phyloP scores from a whole-genome alignment of 2,113 vertebrate species.

The Caretta caretta region DNA sequence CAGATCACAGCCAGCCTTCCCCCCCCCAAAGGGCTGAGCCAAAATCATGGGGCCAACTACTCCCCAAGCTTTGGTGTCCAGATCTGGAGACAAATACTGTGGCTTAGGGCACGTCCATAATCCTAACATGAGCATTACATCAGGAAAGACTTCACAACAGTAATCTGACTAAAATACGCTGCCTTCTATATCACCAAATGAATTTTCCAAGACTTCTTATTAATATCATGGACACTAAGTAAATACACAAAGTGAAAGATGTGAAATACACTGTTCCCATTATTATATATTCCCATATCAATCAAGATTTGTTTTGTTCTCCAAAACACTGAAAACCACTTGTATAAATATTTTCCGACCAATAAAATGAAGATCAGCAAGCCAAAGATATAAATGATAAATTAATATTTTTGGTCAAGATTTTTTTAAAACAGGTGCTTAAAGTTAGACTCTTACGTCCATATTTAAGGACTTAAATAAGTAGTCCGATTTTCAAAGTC shows the following conservation, averaged over 20 bases:
- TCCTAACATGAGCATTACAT: not conserved
- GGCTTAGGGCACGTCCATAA: not conserved
- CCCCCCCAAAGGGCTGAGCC: not conserved
- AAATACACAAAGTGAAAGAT: slow-evolving; percentile 22
- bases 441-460: not conserved
- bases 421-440: not conserved
- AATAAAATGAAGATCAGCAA: slow-evolving; percentile 41
- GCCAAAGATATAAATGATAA: slow-evolving; percentile 8
- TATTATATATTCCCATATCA: slow-evolving; percentile 38
- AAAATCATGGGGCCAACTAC: not conserved
- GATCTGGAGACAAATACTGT: not conserved
- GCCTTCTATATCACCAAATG: not conserved
- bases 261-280: not conserved
- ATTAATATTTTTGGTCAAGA: not conserved
- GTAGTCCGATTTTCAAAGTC: slow-evolving; percentile 22
- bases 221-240: not conserved
- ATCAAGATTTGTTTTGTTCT: slow-evolving; percentile 22
- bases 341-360: slow-evolving; percentile 29
- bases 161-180: not conserved
- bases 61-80: not conserved
- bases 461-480: slow-evolving; percentile 8
- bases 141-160: not conserved
- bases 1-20: not conserved
- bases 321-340: slow-evolving; percentile 7
- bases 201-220: slow-evolving; percentile 1